These are phyloP conservation scores for Melinaea menophilus DNA, from an alignment of 2,888 invertebrate species.

Conservation along the genomic window DNA sequence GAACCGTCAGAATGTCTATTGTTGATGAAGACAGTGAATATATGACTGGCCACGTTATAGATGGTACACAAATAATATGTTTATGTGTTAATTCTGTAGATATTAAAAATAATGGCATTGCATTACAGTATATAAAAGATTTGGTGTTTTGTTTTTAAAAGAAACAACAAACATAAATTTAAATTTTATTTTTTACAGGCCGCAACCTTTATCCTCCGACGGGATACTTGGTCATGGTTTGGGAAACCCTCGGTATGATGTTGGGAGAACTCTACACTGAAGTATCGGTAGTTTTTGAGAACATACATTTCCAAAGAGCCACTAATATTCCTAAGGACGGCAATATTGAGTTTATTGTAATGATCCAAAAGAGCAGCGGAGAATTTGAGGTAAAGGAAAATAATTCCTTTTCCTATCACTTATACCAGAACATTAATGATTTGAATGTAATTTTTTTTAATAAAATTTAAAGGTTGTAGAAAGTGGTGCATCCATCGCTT, in stretches of 20 bases:
- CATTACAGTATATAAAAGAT: too few relatives aligned
- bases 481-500: conserved; percentile 82
- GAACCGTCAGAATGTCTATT: conserved; percentile 78
- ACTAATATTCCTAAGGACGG: conserved; percentile 86
- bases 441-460: too few relatives aligned
- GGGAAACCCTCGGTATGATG: conserved; percentile 87
- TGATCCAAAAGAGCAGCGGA: conserved; percentile 84
- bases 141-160: too few relatives aligned
- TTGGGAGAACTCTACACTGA: conserved; percentile 82
- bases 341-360: conserved; percentile 79
- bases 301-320: conserved; percentile 89
- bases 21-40: conserved; percentile 83
- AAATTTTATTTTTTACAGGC: conserved; percentile 55
- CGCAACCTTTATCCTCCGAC: conserved; percentile 91
- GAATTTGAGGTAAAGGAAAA: conserved; percentile 77
- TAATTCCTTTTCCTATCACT: background rate
- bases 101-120: too few relatives aligned
- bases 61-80: conserved; percentile 77
- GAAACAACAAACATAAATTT: too few relatives aligned
- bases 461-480: conserved; percentile 77
- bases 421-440: too few relatives aligned
- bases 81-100: background rate
- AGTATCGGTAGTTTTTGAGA: conserved; percentile 89
- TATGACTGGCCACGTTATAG: conserved; percentile 88
- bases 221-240: conserved; percentile 86